phyloP scores from a whole-genome alignment of 2,797 vertebrate species.

The Lithobates sylvaticus region DNA sequence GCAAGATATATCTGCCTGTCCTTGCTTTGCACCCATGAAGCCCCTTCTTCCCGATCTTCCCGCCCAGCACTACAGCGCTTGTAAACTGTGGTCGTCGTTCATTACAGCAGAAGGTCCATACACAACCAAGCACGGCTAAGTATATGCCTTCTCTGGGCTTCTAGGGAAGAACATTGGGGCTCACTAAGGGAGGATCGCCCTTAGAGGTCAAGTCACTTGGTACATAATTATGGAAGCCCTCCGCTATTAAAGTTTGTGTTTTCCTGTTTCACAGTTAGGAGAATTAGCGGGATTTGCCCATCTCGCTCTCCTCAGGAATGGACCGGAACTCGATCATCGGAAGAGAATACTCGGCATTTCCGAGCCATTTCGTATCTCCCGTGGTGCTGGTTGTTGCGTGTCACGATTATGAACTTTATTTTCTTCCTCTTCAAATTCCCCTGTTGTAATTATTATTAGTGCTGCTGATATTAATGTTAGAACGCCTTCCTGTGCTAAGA shows the following conservation, averaged over 20 bases:
- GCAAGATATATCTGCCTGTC: too few relatives aligned
- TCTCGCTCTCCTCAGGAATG: slow-evolving; percentile 2
- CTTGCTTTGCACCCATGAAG: too few relatives aligned
- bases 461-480: slow-evolving; percentile 22
- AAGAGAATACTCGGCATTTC: neutral
- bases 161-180: too few relatives aligned
- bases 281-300: neutral
- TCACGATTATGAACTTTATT: slow-evolving; percentile 13
- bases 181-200: too few relatives aligned
- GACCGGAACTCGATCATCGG: slow-evolving; percentile 1
- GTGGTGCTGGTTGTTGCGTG: slow-evolving; percentile 19
- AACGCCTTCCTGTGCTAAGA: slow-evolving; percentile 34
- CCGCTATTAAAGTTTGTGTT: neutral
- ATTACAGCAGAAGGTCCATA: too few relatives aligned
- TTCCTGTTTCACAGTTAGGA: neutral
- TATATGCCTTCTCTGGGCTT: too few relatives aligned
- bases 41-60: too few relatives aligned
- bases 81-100: too few relatives aligned
- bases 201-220: too few relatives aligned
- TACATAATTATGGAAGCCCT: too few relatives aligned
- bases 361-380: neutral
- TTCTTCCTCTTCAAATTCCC: neutral
- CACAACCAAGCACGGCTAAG: too few relatives aligned
- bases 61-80: too few relatives aligned
- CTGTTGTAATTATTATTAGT: slow-evolving; percentile 2